phyloP scores from a whole-genome alignment of 1,140 invertebrate species.

The Artemia franciscana region DNA sequence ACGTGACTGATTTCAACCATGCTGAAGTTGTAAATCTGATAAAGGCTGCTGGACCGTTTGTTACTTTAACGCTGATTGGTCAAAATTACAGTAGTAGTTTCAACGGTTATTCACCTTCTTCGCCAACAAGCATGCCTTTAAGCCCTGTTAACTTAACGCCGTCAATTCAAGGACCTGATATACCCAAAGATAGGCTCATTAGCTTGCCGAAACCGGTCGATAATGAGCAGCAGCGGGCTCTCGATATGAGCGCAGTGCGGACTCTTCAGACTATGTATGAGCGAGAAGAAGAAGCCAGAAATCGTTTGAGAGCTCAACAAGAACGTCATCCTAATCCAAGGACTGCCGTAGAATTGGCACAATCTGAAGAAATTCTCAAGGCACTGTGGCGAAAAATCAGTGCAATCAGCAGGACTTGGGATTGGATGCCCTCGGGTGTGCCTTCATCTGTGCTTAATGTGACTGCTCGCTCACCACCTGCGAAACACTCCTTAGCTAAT shows the following conservation, averaged over 20 bases:
- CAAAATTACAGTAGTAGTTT: no score
- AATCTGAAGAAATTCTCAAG: conserved; percentile 32
- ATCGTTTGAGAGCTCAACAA: conserved; percentile 34
- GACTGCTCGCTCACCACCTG: conserved; percentile 3
- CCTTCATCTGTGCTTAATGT: not conserved
- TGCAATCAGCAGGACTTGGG: not conserved
- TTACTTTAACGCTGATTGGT: no score
- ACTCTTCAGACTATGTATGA: conserved; percentile 57
- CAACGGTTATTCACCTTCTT: no score
- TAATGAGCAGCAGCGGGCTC: conserved; percentile 46
- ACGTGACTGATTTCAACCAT: no score
- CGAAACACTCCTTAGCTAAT: conserved; percentile 18
- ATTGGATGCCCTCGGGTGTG: not conserved
- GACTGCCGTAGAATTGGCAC: conserved; percentile 26
- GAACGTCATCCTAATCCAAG: conserved; percentile 27
- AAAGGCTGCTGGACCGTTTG: no score
- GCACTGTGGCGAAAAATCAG: conserved; percentile 32
- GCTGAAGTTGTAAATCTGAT: no score
- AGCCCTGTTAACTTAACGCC: no score
- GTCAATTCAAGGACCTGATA: no score
- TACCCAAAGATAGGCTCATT: no score
- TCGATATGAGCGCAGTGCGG: conserved; percentile 43
- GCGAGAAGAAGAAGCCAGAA: conserved; percentile 47
- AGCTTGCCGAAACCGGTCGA: no score
- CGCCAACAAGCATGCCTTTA: no score